A percentile compares a stretch with the other conserved stretches of the same genome.
Conservation (phyloP, 2,797 vertebrate genomes). For the Bovichtus diacanthus region DNA sequence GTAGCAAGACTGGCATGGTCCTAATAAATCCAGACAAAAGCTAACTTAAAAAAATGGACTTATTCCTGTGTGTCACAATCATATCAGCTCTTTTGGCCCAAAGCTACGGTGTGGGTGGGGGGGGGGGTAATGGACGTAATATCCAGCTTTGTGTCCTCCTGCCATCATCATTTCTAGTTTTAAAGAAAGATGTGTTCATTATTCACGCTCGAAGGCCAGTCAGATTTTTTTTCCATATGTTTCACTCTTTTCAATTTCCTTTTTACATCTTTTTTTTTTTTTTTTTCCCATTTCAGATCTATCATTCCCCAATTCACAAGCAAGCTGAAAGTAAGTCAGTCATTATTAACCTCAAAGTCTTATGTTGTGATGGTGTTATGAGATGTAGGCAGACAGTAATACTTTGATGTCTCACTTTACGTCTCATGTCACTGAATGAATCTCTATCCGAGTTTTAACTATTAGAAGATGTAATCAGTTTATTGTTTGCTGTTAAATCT, state of each 20-base stretch:
- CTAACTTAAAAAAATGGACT: too few relatives aligned
- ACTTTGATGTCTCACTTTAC: not conserved
- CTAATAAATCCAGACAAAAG: not conserved
- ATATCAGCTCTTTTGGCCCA: too few relatives aligned
- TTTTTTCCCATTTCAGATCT: conserved; percentile 91
- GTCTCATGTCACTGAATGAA: not conserved
- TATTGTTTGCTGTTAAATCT: not conserved
- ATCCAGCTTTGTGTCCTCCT: conserved; percentile 10
- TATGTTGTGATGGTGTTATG: conserved; percentile 2
- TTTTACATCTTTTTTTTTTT: conserved; percentile 35
- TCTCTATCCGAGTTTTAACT: not conserved
- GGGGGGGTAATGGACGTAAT: too few relatives aligned
- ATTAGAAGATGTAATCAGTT: not conserved
- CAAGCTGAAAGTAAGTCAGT: conserved; percentile 95
- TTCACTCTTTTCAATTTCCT: conserved; percentile 31
- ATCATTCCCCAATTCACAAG: conserved; percentile 97
- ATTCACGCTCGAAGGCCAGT: conserved; percentile 10
- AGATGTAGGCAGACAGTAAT: not conserved
- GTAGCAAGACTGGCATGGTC: not conserved
- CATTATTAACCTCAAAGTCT: not conserved
- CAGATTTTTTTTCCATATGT: conserved; percentile 31
- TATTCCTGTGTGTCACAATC: too few relatives aligned
- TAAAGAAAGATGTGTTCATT: conserved; percentile 15
- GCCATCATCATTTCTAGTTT: conserved; percentile 20
- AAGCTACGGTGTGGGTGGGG: too few relatives aligned